A percentile compares a stretch with the other conserved stretches of the same genome.
phyloP scores from a whole-genome alignment of 2,888 invertebrate species.

The Azorinus chamasolen region DNA sequence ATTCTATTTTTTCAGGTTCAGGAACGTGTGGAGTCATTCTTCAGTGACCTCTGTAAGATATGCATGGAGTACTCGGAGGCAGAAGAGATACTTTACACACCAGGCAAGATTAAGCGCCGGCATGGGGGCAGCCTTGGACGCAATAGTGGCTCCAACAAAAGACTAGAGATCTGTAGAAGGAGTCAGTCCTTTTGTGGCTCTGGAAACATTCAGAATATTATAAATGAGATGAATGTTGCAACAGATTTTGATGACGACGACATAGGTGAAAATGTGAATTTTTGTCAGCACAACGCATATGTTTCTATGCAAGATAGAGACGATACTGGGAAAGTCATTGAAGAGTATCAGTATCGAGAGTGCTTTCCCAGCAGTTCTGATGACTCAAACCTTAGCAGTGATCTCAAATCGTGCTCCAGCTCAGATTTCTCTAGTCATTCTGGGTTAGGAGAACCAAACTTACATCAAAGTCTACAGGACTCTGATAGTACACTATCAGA shows the following conservation, averaged over 20 bases:
- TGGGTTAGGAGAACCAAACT: slow-evolving; percentile 17
- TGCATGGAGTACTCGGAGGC: slow-evolving; percentile 58
- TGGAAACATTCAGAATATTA: slow-evolving; percentile 55
- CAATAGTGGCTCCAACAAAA: slow-evolving; percentile 60
- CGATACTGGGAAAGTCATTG: slow-evolving; percentile 32
- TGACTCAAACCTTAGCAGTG: slow-evolving; percentile 54
- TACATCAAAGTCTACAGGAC: background rate
- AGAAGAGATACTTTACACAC: slow-evolving; percentile 61
- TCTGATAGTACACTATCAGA: slow-evolving; percentile 43
- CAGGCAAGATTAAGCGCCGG: slow-evolving; percentile 71
- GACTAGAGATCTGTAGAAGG: slow-evolving; percentile 58
- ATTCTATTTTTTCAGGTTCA: slow-evolving; percentile 67
- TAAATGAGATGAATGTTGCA: slow-evolving; percentile 54
- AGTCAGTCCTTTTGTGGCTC: slow-evolving; percentile 71
- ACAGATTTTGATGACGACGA: slow-evolving; percentile 37
- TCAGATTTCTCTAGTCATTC: slow-evolving; percentile 25
- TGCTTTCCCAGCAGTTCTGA: slow-evolving; percentile 57
- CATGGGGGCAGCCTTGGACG: slow-evolving; percentile 68
- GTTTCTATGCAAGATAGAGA: slow-evolving; percentile 52
- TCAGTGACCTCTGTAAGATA: slow-evolving; percentile 75
- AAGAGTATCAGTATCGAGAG: slow-evolving; percentile 50
- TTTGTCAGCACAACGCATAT: slow-evolving; percentile 30
- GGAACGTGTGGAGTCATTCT: slow-evolving; percentile 76
- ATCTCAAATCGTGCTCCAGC: slow-evolving; percentile 58
- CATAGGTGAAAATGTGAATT: slow-evolving; percentile 27